Evolutionary conservation across 1,140 invertebrate genomes (phyloP).

Genomic region (Nasonia longicornis): DNA sequence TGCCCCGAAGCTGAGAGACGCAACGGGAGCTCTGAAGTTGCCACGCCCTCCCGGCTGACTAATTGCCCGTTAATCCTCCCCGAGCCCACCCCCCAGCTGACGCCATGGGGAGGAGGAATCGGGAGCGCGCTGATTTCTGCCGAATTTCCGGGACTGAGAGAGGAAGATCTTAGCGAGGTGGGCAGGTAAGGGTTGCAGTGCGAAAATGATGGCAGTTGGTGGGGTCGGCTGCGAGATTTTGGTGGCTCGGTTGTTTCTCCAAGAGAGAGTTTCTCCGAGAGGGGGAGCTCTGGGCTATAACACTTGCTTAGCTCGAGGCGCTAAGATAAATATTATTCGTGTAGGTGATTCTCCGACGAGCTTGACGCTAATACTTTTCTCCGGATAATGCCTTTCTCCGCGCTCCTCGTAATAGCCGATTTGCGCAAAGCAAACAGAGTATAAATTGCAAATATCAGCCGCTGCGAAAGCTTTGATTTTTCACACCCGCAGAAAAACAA

Average conservation of each 20-base stretch:
- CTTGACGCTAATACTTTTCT: not conserved
- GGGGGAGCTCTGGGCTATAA: not conserved
- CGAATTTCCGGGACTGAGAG: not conserved
- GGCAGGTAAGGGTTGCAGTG: not conserved
- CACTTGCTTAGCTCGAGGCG: not conserved
- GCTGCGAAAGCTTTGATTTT: not conserved
- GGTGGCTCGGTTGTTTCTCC: not conserved
- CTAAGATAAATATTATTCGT: not conserved
- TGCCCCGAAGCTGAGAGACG: not conserved
- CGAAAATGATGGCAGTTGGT: not conserved
- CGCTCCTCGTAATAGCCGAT: not conserved
- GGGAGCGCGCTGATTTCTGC: not conserved
- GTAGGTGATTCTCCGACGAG: too few species aligned
- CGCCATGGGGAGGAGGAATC: constrained; percentile 1
- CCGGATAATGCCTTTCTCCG: not conserved
- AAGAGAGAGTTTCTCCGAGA: not conserved
- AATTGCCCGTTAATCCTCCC: constrained; percentile 41
- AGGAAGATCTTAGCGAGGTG: not conserved
- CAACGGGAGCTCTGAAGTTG: not conserved
- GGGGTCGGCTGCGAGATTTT: not conserved
- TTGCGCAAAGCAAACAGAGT: not conserved
- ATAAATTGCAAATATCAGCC: not conserved
- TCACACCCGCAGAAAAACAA: too few species aligned
- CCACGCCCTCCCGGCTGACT: constrained; percentile 18
- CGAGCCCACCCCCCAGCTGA: constrained; percentile 3